Conservation (phyloP, 1,140 invertebrate genomes). For the Philotrypesis tridentata region DNA sequence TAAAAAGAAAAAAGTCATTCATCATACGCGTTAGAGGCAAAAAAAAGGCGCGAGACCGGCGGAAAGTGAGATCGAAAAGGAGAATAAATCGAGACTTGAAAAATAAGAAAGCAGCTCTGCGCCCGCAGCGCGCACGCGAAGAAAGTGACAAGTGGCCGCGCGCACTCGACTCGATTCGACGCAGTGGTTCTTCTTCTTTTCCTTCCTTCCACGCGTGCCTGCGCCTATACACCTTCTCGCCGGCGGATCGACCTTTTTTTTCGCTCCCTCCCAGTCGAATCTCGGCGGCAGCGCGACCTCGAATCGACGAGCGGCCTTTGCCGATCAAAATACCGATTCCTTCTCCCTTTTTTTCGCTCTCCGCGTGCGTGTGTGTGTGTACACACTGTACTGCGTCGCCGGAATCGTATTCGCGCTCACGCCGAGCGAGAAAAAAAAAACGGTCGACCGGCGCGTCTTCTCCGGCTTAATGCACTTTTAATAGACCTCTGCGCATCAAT, state of each 20-base stretch:
- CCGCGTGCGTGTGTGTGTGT: no score
- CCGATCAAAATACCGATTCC: not conserved
- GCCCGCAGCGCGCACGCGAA: not conserved
- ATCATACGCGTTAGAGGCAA: not conserved
- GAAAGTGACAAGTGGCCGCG: constrained; percentile 31
- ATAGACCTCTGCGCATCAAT: no score
- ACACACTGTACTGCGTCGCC: no score
- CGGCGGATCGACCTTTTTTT: not conserved
- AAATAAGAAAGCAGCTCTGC: constrained; percentile 21
- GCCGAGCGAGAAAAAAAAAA: no score
- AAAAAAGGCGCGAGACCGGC: not conserved
- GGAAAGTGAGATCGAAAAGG: not conserved
- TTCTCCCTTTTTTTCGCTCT: no score
- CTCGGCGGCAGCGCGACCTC: not conserved
- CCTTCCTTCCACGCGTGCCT: no score
- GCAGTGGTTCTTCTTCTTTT: constrained; percentile 15
- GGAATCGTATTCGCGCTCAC: no score
- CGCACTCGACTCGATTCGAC: not conserved
- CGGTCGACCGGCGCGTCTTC: no score
- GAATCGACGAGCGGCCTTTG: not conserved
- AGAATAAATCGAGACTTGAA: constrained; percentile 5
- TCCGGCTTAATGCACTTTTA: no score
- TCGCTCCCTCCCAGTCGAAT: no score
- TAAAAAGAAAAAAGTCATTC: no score
- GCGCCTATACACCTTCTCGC: not conserved